Conservation (phyloP, 2,888 invertebrate genomes). For the Synanthedon vespiformis region DNA sequence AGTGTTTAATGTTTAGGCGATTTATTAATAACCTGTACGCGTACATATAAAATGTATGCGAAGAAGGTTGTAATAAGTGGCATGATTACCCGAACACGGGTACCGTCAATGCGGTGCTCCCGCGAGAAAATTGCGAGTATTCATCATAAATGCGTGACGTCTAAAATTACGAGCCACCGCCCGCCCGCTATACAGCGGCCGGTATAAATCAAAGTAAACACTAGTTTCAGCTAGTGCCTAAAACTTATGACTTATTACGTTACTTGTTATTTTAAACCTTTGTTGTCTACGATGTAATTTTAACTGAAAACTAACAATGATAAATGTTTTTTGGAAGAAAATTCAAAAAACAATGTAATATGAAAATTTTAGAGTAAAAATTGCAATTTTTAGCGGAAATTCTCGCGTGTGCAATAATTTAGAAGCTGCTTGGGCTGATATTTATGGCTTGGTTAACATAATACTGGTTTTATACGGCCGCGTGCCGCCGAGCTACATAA, state of each 20-base stretch:
- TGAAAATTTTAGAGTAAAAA: neutral
- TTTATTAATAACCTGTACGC: too few relatives aligned
- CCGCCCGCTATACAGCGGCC: conserved; percentile 28
- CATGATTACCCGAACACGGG: conserved; percentile 9
- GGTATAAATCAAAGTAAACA: conserved; percentile 57
- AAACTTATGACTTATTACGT: conserved; percentile 15
- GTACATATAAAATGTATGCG: neutral
- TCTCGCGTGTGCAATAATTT: conserved; percentile 48
- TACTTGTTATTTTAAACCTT: conserved; percentile 21
- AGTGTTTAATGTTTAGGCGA: too few relatives aligned
- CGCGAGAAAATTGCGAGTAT: conserved; percentile 64
- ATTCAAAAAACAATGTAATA: too few relatives aligned
- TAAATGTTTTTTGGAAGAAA: too few relatives aligned
- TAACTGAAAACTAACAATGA: too few relatives aligned
- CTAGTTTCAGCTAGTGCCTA: conserved; percentile 40
- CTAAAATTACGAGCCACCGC: conserved; percentile 52
- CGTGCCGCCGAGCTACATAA: conserved; percentile 22
- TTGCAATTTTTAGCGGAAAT: conserved; percentile 13
- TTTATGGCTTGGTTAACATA: conserved; percentile 46
- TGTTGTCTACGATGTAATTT: conserved; percentile 8
- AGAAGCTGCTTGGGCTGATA: conserved; percentile 38
- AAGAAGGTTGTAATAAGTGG: neutral
- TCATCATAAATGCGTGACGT: conserved; percentile 66
- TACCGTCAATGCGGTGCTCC: conserved; percentile 37
- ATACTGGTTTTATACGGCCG: conserved; percentile 38